phyloP scores from a whole-genome alignment of 1,140 invertebrate genomes.

The Cheumatopsyche charites region DNA sequence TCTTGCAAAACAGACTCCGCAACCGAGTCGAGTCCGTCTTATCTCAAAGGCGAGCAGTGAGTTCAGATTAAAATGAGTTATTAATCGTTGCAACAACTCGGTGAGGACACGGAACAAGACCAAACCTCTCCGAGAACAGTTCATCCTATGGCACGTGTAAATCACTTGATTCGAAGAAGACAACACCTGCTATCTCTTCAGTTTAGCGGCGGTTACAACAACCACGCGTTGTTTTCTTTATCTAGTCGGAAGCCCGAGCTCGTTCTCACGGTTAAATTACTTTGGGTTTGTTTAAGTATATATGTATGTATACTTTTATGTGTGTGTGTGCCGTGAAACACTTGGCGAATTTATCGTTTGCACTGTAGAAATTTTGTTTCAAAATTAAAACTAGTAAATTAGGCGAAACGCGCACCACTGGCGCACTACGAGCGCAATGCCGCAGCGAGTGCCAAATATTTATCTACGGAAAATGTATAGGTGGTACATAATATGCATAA shows the following conservation, averaged over 20 bases:
- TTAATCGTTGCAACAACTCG: conserved; percentile 27
- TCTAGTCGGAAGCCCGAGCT: neutral
- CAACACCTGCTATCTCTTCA: conserved; percentile 28
- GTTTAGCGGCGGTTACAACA: neutral
- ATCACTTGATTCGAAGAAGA: conserved; percentile 24
- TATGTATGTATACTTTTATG: no score
- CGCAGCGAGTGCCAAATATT: no score
- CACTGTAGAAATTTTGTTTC: conserved; percentile 25
- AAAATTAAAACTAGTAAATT: conserved; percentile 34
- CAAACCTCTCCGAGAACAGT: neutral
- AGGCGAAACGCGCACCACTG: neutral
- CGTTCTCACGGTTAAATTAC: conserved; percentile 22
- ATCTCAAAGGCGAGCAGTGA: neutral
- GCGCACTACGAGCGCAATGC: neutral
- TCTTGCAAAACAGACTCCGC: no score
- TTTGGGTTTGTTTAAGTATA: no score
- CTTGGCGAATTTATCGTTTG: conserved; percentile 30
- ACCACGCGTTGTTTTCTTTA: conserved; percentile 25
- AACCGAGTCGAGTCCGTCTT: neutral
- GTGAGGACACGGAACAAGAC: neutral
- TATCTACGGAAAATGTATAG: no score
- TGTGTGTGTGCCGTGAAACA: neutral
- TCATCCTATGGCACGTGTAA: neutral
- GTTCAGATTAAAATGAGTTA: conserved; percentile 36
- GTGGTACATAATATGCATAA: no score